Evolutionary conservation across 53 echinoderm and acorn worm species (phyloP).

Genomic region (Luidia sarsii): DNA sequence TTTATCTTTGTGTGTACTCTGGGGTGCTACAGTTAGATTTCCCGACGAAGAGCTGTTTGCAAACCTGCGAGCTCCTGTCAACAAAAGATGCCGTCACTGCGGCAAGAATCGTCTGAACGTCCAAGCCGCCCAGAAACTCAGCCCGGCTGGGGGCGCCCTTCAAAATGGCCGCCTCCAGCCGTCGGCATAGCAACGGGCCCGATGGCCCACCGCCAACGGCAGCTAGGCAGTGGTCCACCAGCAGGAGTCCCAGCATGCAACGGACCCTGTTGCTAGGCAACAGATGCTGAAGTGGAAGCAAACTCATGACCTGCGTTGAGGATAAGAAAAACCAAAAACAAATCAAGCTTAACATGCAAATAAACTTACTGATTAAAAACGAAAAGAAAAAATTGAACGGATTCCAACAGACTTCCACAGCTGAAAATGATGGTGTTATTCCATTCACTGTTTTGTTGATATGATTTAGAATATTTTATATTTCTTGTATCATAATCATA

Average conservation of each 20-base stretch:
- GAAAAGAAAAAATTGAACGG: not conserved
- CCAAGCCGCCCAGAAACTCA: not conserved
- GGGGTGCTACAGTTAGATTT: no score
- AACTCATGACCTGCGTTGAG: constrained; percentile 40
- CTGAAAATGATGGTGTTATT: no score
- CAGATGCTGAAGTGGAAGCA: constrained; percentile 70
- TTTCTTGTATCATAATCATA: no score
- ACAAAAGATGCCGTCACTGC: not conserved
- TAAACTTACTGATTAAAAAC: not conserved
- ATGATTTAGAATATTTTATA: no score
- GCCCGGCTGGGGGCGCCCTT: constrained; percentile 34
- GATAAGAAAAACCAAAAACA: no score
- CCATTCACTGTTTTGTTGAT: no score
- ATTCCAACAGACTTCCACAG: no score
- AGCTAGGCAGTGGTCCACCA: constrained; percentile 17
- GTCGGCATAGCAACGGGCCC: constrained; percentile 41
- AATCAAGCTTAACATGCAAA: no score
- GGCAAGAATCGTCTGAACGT: not conserved
- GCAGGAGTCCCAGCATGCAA: constrained; percentile 67
- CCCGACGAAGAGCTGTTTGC: no score
- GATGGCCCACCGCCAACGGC: not conserved
- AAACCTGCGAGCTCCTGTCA: no score
- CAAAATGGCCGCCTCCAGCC: constrained; percentile 54
- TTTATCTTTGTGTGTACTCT: no score
- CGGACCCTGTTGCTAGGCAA: constrained; percentile 63